Base-by-base conservation (phyloP, 2,888 invertebrate species). In the Halictus ligatus region DNA sequence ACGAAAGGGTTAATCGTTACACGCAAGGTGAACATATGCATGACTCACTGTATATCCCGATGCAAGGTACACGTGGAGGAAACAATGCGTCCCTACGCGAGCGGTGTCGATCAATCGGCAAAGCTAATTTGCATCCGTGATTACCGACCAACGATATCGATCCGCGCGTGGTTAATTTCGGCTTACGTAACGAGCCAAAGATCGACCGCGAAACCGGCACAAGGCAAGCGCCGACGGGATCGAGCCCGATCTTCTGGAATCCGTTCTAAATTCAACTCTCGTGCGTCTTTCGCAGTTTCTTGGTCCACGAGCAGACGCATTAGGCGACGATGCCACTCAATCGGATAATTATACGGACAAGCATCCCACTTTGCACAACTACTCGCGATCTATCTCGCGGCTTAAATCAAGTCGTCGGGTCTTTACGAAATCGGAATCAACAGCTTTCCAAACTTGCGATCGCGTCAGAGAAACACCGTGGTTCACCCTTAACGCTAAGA, bases 191-290 rank as follows among this genome's bases (percentile, higher is more conserved):
- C 64, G 21, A 77, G 73, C 40, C 8, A 73, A 43, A 73, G 58
- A 81, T 79, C 69, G 73, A 43, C 25, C 40, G 84, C 40, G 75
- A 77, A 80, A 86, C 69, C 75, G 84, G 86, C 73, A 84, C 84
- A 86, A 84, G 84, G 84, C 84, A 78, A 84, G 40, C 50, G 35
- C 67, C 64, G 72, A 71, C 13, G 75, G 21, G 35, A 35, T 29
- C 60, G 35, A 15, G 46, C 29, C 43, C 67, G 77, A 72, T 69
- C 43, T 54, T 54, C 29, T 50, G 81, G 77, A 84, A 81, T 81
- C 64, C 71, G 75, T 85, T 85, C 75, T 72, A 77, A 84, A 84
- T 80, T 81, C 86, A 81, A 73, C 69, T 50, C 46, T 71, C 21
- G 67, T 8, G 35, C 13, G 50, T 48, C 80, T 72, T 54, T 64